phyloP scores from a whole-genome alignment of 2,888 invertebrate species.

The Psococerastis gibbosa region DNA sequence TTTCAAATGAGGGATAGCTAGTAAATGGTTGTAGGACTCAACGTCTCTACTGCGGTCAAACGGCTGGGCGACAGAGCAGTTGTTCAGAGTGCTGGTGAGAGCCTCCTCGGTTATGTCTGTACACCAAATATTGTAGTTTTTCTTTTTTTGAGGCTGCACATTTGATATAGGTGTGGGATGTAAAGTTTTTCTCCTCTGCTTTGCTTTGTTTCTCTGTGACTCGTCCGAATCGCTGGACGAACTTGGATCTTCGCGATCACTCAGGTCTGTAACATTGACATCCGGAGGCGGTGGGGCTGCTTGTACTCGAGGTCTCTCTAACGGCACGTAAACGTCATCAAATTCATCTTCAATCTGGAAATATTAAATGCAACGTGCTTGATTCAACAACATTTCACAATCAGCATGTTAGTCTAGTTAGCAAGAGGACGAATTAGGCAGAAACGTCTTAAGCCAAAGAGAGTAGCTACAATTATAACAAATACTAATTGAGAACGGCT shows the following conservation, averaged over 20 bases:
- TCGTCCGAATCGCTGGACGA: conserved; percentile 27
- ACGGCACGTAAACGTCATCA: conserved; percentile 34
- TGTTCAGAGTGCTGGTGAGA: conserved; percentile 55
- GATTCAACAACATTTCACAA: too few relatives aligned
- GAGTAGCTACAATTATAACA: too few relatives aligned
- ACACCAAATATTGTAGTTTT: conserved; percentile 64
- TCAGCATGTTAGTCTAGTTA: too few relatives aligned
- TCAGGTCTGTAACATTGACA: too few relatives aligned
- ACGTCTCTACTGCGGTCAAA: conserved; percentile 42
- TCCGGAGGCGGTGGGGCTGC: conserved; percentile 8
- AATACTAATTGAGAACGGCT: too few relatives aligned
- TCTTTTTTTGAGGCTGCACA: conserved; percentile 31
- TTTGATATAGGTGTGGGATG: conserved; percentile 17
- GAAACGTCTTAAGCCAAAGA: too few relatives aligned
- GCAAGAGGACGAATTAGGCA: too few relatives aligned
- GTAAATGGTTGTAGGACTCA: conserved; percentile 62
- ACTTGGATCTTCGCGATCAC: conserved; percentile 30
- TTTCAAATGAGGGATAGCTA: conserved; percentile 29
- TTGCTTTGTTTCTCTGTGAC: conserved; percentile 24
- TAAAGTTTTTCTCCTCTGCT: conserved; percentile 25
- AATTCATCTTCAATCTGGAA: conserved; percentile 19
- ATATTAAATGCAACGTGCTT: not conserved
- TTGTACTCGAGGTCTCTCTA: conserved; percentile 32
- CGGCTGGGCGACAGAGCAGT: conserved; percentile 53
- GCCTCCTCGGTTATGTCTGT: conserved; percentile 54